These are phyloP conservation scores for Oryzaephilus surinamensis DNA, from an alignment of 1,140 invertebrate species.

Conservation along the genomic window DNA sequence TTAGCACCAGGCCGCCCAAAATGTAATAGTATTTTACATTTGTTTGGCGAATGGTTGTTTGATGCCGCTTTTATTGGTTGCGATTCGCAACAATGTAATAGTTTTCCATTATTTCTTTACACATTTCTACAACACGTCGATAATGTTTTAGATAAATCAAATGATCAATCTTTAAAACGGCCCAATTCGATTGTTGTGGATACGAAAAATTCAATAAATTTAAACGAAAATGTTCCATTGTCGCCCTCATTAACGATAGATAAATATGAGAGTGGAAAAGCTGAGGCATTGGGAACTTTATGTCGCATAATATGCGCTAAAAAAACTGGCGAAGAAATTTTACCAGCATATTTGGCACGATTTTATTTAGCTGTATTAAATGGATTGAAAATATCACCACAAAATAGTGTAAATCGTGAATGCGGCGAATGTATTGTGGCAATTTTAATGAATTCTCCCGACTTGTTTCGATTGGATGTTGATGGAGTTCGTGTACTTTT, in stretches of 20 bases:
- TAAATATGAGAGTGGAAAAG: conserved; percentile 72
- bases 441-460: conserved; percentile 68
- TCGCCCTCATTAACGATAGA: conserved; percentile 52
- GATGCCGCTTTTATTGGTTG: conserved; percentile 85
- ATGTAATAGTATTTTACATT: conserved; percentile 83
- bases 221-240: conserved; percentile 37
- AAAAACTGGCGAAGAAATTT: conserved; percentile 89
- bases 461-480: conserved; percentile 80
- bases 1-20: conserved; percentile 71
- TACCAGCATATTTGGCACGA: conserved; percentile 86
- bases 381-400: conserved; percentile 60
- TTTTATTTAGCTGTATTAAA: conserved; percentile 83
- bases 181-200: conserved; percentile 33
- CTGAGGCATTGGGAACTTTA: conserved; percentile 89
- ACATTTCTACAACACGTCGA: neutral
- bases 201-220: conserved; percentile 31
- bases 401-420: conserved; percentile 40
- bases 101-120: conserved; percentile 31
- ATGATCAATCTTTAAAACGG: conserved; percentile 21
- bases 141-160: conserved; percentile 22
- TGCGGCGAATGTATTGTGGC: conserved; percentile 64
- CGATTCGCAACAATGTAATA: conserved; percentile 43
- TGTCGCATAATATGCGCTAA: conserved; percentile 95
- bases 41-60: conserved; percentile 95
- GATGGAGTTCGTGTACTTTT: conserved; percentile 87